These are phyloP conservation scores for Onychorhynchus coronatus DNA, from an alignment of 2,113 vertebrate species.

Conservation along the genomic window DNA sequence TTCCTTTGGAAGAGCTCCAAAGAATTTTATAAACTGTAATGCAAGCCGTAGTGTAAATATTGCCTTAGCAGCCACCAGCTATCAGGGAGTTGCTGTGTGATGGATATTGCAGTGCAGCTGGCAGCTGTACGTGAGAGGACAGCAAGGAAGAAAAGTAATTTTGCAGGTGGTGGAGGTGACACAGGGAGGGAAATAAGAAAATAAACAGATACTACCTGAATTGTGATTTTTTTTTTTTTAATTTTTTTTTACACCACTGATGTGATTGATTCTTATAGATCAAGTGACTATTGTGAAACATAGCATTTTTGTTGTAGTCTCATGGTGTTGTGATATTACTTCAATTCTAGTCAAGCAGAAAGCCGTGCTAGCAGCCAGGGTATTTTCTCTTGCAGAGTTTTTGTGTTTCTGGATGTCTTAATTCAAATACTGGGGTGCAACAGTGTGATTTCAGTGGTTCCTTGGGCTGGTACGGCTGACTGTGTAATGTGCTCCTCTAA, in stretches of 20 bases:
- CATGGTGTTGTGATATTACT: neutral
- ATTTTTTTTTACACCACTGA: neutral
- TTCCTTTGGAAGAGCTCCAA: slow-evolving; percentile 33
- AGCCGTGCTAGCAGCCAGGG: neutral
- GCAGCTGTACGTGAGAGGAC: neutral
- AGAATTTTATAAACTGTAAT: neutral
- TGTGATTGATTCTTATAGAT: neutral
- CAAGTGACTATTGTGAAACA: neutral
- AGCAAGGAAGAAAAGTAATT: neutral
- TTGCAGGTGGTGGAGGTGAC: rapidly evolving
- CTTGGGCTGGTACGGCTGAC: neutral
- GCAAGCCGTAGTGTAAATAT: neutral
- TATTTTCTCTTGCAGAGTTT: rapidly evolving
- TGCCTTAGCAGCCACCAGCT: neutral
- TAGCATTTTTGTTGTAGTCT: neutral
- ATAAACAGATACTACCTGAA: neutral
- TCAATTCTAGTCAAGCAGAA: neutral
- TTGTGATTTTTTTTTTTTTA: neutral
- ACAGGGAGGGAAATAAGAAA: neutral
- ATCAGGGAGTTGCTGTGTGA: neutral
- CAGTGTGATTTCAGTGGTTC: neutral
- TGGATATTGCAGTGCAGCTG: neutral
- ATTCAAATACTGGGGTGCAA: neutral
- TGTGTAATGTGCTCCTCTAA: neutral
- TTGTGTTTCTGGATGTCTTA: neutral